Evolutionary conservation across 2,888 invertebrate species (phyloP), one percentile per base, ranked within the genome.

Genomic region (Trachelus stipa): DNA sequence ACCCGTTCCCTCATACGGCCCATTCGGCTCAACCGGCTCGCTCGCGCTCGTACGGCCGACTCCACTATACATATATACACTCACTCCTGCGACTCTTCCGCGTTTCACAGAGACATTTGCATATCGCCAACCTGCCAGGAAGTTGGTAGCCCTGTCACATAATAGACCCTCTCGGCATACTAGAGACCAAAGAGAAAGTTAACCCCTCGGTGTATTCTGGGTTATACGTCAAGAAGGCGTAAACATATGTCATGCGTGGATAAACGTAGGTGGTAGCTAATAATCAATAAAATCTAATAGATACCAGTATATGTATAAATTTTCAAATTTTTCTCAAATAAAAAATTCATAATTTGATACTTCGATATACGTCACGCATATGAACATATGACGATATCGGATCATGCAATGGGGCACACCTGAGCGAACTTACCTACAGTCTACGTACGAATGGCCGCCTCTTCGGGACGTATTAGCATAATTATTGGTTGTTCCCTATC

Each of bases 401-500:
- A 56, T 56, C 56, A 9, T 56, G 56, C 56, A 23, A 56, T 56
- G 23, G 23, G 56, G 56, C 56, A 56, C 56, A 56, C 56, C 56
- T 56, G 56, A 56, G 56, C 56, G 56, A 80, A 82, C 78, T 76
- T 81, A 78, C 79, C 80, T 78, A 73, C 79, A 73, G 79, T 81
- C 79, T 75, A 73, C 68, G 83, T 85, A 86, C 84, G 86, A 87
- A 87, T 86, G 85, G 86, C 87, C 87, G 87, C 86, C 87, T 86
- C 86, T 86, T 85, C 85, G 83, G 86, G 87, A 86, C 86, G 87
- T 88, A 89, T 89, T 89, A 89, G 87, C 89, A 89, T 89, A 89
- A 89, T 89, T 89, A 89, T 87, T 88, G 88, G 89, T 89, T 89
- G 88, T 83, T 86, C 85, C 85, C 88, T 88, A 89, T 89, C 89